Evolutionary conservation across 1,140 invertebrate species (phyloP).

Genomic region (Homarus americanus): DNA sequence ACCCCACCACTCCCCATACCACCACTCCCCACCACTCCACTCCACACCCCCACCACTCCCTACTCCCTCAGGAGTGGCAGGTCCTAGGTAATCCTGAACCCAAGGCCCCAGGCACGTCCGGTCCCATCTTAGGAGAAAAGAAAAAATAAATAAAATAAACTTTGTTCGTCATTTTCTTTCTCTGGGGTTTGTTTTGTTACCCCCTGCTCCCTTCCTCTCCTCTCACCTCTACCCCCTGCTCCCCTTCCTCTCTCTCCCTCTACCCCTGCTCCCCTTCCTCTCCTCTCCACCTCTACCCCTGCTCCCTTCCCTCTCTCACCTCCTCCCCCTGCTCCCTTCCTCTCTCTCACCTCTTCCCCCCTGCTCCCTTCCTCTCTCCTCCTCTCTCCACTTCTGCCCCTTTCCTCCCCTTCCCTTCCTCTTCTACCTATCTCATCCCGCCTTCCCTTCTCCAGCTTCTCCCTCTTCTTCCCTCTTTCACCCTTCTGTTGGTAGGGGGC

Average conservation of each 20-base stretch:
- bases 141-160: too few relatives aligned
- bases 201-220: too few relatives aligned
- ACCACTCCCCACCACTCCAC: too few relatives aligned
- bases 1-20: too few relatives aligned
- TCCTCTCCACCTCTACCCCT: neutral
- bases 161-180: neutral
- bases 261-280: neutral
- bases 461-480: neutral
- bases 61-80: too few relatives aligned
- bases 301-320: neutral
- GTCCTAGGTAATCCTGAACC: neutral
- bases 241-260: neutral
- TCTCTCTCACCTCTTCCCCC: neutral
- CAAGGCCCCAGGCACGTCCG: slow-evolving; percentile 45
- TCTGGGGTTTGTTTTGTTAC: too few relatives aligned
- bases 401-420: neutral
- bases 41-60: too few relatives aligned
- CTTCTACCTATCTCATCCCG: neutral
- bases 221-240: too few relatives aligned
- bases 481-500: too few relatives aligned
- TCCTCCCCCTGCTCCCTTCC: neutral
- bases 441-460: neutral
- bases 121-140: slow-evolving; percentile 4
- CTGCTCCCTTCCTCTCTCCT: neutral
- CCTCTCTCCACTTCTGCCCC: neutral